A percentile compares a stretch with the other conserved stretches of the same genome.
Conservation (phyloP, 2,797 vertebrate genomes). For the Pempheris klunzingeri region DNA sequence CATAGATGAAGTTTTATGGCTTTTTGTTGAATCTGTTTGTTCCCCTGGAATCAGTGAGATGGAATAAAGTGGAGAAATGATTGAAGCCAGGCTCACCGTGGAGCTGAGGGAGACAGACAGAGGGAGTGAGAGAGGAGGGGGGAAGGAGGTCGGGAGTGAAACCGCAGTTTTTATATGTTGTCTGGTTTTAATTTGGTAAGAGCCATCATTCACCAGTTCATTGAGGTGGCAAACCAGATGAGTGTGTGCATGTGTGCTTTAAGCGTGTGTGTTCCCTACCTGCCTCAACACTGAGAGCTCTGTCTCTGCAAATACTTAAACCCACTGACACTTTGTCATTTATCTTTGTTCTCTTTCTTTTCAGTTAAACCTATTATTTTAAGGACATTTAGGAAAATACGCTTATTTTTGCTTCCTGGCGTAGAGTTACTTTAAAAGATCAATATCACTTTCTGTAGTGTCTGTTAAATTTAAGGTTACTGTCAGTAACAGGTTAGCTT, state of each 20-base stretch:
- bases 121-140: conserved; percentile 23
- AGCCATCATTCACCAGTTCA: conserved; percentile 82
- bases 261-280: conserved; percentile 48
- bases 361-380: neutral
- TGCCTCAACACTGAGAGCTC: conserved; percentile 38
- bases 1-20: conserved; percentile 47
- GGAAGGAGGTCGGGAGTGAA: conserved; percentile 67
- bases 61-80: conserved; percentile 73
- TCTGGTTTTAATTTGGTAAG: conserved; percentile 83
- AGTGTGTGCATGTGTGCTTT: conserved; percentile 44
- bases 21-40: conserved; percentile 64
- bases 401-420: neutral
- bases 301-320: conserved; percentile 32
- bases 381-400: neutral
- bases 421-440: neutral
- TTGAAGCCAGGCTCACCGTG: conserved; percentile 75
- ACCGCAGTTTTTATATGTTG: conserved; percentile 82
- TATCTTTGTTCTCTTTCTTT: conserved; percentile 5
- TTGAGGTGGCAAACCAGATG: conserved; percentile 81
- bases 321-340: conserved; percentile 24
- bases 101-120: conserved; percentile 63
- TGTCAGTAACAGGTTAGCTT: neutral
- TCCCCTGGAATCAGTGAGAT: conserved; percentile 57
- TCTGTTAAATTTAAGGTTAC: neutral
- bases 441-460: neutral